Base-by-base conservation (phyloP, 1,140 invertebrate species). In the Calycopis cecrops region DNA sequence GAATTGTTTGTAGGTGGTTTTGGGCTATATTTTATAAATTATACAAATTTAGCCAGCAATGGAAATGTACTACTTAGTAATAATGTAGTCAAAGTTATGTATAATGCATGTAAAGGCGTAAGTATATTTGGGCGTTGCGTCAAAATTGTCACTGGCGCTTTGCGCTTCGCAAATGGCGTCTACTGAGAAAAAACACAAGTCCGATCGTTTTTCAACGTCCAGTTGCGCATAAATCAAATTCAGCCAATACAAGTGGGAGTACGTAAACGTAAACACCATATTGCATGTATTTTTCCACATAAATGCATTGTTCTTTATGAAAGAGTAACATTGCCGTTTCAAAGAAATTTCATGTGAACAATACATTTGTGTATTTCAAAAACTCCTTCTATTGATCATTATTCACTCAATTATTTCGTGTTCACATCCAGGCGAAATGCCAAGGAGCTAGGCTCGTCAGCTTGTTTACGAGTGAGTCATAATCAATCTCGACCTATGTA, bases 121-220 rank as follows among this genome's bases (percentile, higher is more conserved):
- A 42, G 37, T 54, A 35, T 21, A 21, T 53, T 50, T 16, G n/a
- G 50, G 44, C 21, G 48, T n/a, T 1, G 35, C 51, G 55, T 21
- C 33, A 21, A 55, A 55, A 38, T 70, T 64, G 64, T 63, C 59
- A 62, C 59, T 62, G 60, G 55, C 50, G 62, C 55, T 48, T 56
- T 47, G 57, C 55, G 59, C 62, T 57, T 65, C 47, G 57, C 55
- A 62, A 65, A 62, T 65, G 48, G 57, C 64, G 59, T 69, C 59
- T 60, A 57, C 63, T 64, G 60, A 69, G 64, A 60, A 67, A 69
- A 64, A 69, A 69, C 59, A 67, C 67, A 66, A 66, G 51, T 66
- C 57, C 48, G 59, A 63, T 65, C 65, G 65, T 71, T 71, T 68
- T 71, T 71, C 69, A 71, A 71, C 63, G 65, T 67, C 65, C 69